Conservation (phyloP, 1,140 invertebrate species). For the Asobara japonica region DNA sequence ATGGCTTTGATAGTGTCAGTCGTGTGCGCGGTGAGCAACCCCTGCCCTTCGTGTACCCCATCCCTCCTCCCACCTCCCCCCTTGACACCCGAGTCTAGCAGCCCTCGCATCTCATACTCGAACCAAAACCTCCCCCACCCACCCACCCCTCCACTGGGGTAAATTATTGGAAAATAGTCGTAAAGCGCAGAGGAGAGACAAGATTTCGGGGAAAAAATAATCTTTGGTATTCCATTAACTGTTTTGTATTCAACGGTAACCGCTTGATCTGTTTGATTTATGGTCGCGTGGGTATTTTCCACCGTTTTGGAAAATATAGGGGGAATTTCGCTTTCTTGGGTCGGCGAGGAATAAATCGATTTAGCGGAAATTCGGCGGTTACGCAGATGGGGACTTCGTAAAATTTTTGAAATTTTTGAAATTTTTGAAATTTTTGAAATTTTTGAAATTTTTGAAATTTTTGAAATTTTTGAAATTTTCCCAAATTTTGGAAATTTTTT, state of each 20-base stretch:
- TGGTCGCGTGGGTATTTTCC: neutral
- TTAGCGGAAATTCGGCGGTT: too few relatives aligned
- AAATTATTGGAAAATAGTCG: conserved; percentile 61
- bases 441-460: too few relatives aligned
- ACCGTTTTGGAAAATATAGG: neutral
- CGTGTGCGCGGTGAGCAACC: conserved; percentile 44
- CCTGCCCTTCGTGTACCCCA: conserved; percentile 10
- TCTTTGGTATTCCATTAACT: conserved; percentile 47
- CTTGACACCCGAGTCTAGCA: neutral
- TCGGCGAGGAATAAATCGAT: too few relatives aligned
- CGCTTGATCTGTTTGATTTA: conserved; percentile 33
- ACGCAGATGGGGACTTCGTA: too few relatives aligned
- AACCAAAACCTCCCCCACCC: too few relatives aligned
- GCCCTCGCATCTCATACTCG: conserved; percentile 3
- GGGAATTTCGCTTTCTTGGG: too few relatives aligned
- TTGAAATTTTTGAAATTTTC: too few relatives aligned
- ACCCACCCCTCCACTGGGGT: conserved; percentile 39
- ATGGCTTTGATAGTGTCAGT: conserved; percentile 59
- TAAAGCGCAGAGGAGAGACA: conserved; percentile 29
- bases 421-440: too few relatives aligned
- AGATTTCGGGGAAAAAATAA: conserved; percentile 23
- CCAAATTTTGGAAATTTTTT: too few relatives aligned
- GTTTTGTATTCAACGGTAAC: conserved; percentile 54
- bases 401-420: too few relatives aligned
- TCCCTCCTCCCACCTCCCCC: conserved; percentile 16